phyloP scores from a whole-genome alignment of 2,113 vertebrate genomes.

The Microtus richardsoni region DNA sequence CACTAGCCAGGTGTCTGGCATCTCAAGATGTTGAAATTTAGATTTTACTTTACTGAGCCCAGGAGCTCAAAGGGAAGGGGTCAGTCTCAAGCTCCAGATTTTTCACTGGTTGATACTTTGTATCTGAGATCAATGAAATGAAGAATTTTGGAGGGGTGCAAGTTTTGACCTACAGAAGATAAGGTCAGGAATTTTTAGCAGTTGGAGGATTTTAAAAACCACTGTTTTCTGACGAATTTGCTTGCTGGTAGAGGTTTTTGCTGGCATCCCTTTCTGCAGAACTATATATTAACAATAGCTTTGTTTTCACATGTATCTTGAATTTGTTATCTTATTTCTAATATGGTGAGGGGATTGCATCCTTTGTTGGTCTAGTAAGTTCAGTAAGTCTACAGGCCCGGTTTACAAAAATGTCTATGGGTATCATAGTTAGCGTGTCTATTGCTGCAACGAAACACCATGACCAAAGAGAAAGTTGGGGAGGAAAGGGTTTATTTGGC shows the following conservation, averaged over 20 bases:
- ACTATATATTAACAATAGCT: not conserved
- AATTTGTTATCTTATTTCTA: not conserved
- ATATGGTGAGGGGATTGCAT: no score
- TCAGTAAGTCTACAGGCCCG: not conserved
- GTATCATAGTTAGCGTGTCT: no score
- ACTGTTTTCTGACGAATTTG: not conserved
- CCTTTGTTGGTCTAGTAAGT: not conserved
- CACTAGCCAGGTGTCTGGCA: not conserved
- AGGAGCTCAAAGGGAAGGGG: not conserved
- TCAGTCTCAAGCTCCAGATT: not conserved
- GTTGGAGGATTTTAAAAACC: not conserved
- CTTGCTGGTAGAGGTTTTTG: not conserved
- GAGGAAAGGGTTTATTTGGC: no score
- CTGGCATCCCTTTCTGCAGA: not conserved
- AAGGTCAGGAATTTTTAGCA: not conserved
- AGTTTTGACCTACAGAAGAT: not conserved
- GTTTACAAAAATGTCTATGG: not conserved
- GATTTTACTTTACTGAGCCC: not conserved
- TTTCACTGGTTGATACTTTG: not conserved
- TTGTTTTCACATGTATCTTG: not conserved
- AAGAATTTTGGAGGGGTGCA: not conserved
- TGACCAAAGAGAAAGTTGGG: no score
- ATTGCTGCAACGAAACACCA: no score
- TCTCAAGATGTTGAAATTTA: not conserved
- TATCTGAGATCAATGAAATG: not conserved